phyloP scores from a whole-genome alignment of 1,140 invertebrate genomes.

The Gonioctena quinquepunctata region DNA sequence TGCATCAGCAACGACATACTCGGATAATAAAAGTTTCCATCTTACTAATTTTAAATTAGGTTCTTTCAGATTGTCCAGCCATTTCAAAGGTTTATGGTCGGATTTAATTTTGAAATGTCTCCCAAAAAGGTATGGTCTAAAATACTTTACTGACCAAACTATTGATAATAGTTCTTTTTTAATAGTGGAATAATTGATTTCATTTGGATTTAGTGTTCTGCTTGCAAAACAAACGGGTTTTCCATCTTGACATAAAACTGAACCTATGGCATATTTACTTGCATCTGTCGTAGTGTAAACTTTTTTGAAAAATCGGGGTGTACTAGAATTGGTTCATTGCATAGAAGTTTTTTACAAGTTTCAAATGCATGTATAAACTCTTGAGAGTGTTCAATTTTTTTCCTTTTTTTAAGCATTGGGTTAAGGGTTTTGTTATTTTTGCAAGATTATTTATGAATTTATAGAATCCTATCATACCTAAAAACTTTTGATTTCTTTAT shows the following conservation, averaged over 20 bases:
- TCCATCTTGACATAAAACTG: constrained; percentile 33
- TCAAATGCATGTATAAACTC: not conserved
- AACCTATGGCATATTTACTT: constrained; percentile 46
- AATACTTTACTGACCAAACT: no score
- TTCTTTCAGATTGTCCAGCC: constrained; percentile 47
- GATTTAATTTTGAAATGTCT: constrained; percentile 56
- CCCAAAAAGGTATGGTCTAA: constrained; percentile 55
- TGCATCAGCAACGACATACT: constrained; percentile 31
- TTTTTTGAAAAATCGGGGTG: constrained; percentile 15
- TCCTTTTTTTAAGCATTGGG: no score
- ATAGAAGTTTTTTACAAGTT: no score
- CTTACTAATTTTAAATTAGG: constrained; percentile 48
- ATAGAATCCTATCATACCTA: constrained; percentile 29
- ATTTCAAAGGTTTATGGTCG: constrained; percentile 57
- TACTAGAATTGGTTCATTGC: constrained; percentile 48
- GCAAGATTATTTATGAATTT: no score
- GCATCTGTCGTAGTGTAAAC: constrained; percentile 53
- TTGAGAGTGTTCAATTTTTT: no score
- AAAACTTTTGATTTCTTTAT: constrained; percentile 38
- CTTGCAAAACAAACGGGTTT: not conserved
- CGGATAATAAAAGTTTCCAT: constrained; percentile 42
- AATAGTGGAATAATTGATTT: not conserved
- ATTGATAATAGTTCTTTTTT: not conserved
- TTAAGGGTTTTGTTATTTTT: no score
- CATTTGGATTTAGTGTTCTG: not conserved